Evolutionary conservation across 2,797 vertebrate genomes (phyloP), one percentile per base, ranked within the genome.

Genomic region (Pseudotriccus pelzelni): DNA sequence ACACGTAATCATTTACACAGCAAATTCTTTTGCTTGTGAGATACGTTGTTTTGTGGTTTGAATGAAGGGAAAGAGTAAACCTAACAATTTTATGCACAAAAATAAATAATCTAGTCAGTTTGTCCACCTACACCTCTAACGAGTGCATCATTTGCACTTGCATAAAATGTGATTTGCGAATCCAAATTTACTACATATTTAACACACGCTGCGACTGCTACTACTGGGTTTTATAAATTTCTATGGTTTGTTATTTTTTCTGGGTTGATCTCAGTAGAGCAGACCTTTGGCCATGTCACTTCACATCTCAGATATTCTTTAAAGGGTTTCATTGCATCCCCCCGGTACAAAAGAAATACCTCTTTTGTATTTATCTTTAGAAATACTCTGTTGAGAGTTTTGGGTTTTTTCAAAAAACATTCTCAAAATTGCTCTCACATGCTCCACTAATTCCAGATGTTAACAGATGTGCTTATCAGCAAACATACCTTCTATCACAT

Each of bases 301-400:
- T 44, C 53, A 72, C 19, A 73, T 53, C 23, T 86, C 27, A 32
- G n/a, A 19, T 78, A 25, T 78, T 68, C 20, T 80, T 85, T 53
- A 36, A 8, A 37, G 34, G 28, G 30, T 68, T 63, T 66, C n/a
- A 34, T 19, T 90, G 43, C 52, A 53, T 44, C 18, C 0, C 0
- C 2, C 14, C 18, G 44, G 41, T 23, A n/a, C 2, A 22, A 46
- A 49, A 19, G 12, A 7, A 9, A 0, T 0, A 10, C 6, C 17
- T 80, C n/a, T 77, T 63, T 60, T 60, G n/a, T 14, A 36, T 64
- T 92, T 81, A n/a, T 6, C 39, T 73, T 86, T 81, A 68, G 36
- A 89, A 91, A 68, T 44, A 55, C 7, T 70, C 1, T 62, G 58
- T 67, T 16, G 27, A 19, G 16, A 68, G 6, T 32, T 8, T 34